phyloP scores from a whole-genome alignment of 2,113 vertebrate genomes.

The Trematomus loennbergii region DNA sequence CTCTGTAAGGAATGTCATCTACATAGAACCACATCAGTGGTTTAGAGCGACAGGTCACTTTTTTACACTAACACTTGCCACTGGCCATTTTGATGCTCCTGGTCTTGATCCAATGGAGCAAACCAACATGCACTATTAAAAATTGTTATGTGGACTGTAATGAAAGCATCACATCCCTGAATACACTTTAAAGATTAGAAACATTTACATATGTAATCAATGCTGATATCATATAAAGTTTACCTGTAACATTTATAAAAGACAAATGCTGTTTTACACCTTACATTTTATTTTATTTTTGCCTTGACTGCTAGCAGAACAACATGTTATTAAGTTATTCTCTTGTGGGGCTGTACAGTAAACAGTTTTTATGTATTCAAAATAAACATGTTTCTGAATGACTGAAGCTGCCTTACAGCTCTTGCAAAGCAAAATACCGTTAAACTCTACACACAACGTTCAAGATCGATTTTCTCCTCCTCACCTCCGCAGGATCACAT shows the following conservation, averaged over 20 bases:
- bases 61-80: slow-evolving; percentile 49
- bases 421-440: slow-evolving; percentile 39
- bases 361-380: slow-evolving; percentile 53
- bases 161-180: neutral
- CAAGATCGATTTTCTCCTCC: slow-evolving; percentile 71
- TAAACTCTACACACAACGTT: slow-evolving; percentile 73
- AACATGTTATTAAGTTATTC: slow-evolving; percentile 31
- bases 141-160: neutral
- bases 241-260: neutral
- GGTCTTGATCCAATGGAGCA: slow-evolving; percentile 24
- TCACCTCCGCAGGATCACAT: slow-evolving; percentile 75
- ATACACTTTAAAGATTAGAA: neutral
- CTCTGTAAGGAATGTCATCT: slow-evolving; percentile 56
- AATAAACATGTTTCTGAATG: slow-evolving; percentile 37
- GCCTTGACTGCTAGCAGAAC: neutral
- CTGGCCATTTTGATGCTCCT: slow-evolving; percentile 13
- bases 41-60: slow-evolving; percentile 56
- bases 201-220: neutral
- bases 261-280: slow-evolving; percentile 16
- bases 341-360: slow-evolving; percentile 5
- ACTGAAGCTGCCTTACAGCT: slow-evolving; percentile 36
- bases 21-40: slow-evolving; percentile 46
- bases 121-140: neutral
- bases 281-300: slow-evolving; percentile 14
- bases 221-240: neutral